phyloP scores from a whole-genome alignment of 1,140 invertebrate genomes.

The Macrosteles quadrilineatus region DNA sequence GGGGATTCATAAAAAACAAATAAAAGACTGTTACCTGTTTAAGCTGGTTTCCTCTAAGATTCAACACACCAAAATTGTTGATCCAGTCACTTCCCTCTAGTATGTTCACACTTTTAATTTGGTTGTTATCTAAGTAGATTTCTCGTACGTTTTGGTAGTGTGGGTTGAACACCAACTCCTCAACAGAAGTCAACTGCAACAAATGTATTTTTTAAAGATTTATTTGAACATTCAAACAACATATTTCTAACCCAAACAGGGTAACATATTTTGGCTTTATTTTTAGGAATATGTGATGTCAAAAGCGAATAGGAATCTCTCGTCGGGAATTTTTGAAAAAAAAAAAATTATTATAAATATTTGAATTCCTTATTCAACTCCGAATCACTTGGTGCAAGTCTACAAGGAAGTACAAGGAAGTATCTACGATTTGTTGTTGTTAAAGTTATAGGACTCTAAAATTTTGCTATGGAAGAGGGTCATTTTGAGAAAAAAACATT shows the following conservation, averaged over 20 bases:
- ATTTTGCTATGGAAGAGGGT: too few relatives aligned
- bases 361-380: too few relatives aligned
- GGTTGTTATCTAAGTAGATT: conserved; percentile 75
- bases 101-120: conserved; percentile 65
- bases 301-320: too few relatives aligned
- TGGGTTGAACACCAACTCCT: conserved; percentile 60
- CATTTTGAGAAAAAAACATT: too few relatives aligned
- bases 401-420: too few relatives aligned
- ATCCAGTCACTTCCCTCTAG: conserved; percentile 78
- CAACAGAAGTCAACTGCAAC: conserved; percentile 55
- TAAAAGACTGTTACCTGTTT: conserved; percentile 69
- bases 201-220: background rate
- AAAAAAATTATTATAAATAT: too few relatives aligned
- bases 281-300: too few relatives aligned
- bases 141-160: conserved; percentile 66
- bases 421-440: too few relatives aligned
- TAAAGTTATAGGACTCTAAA: too few relatives aligned
- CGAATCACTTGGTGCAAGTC: too few relatives aligned
- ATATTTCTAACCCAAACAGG: background rate
- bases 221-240: background rate
- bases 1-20: too few relatives aligned
- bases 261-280: background rate
- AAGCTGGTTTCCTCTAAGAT: conserved; percentile 69
- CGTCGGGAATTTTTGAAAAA: background rate
- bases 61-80: conserved; percentile 69